phyloP scores from a whole-genome alignment of 2,797 vertebrate genomes.

The Yasuhikotakia modesta region DNA sequence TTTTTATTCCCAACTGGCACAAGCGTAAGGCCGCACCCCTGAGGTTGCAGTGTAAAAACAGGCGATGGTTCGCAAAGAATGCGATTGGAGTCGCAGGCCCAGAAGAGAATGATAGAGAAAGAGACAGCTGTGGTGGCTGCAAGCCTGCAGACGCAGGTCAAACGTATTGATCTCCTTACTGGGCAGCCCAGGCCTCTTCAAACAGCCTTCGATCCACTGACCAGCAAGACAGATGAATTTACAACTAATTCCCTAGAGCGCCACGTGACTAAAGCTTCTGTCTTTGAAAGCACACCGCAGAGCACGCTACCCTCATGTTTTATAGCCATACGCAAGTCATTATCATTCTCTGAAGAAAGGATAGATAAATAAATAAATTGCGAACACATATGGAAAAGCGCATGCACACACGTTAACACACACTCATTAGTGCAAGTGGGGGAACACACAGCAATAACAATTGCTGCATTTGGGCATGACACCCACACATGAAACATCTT shows the following conservation, averaged over 20 bases:
- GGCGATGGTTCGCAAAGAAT: conserved; percentile 58
- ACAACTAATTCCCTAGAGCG: conserved; percentile 30
- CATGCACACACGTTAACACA: not conserved
- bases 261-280: conserved; percentile 19
- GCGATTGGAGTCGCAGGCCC: conserved; percentile 45
- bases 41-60: conserved; percentile 62
- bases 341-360: conserved; percentile 33
- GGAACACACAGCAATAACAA: conserved; percentile 21
- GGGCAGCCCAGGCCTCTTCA: conserved; percentile 23
- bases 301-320: conserved; percentile 38
- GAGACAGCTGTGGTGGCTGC: conserved; percentile 24
- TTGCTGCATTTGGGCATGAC: conserved; percentile 10
- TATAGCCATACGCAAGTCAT: conserved; percentile 31
- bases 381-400: conserved; percentile 12
- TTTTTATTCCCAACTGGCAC: conserved; percentile 60
- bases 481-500: conserved; percentile 5
- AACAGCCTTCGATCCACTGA: conserved; percentile 50
- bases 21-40: conserved; percentile 59
- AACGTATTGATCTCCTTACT: conserved; percentile 52
- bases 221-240: conserved; percentile 52
- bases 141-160: conserved; percentile 44
- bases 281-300: conserved; percentile 21
- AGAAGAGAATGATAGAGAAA: conserved; percentile 31
- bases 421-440: conserved; percentile 21
- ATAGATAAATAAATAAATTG: not conserved